Base-by-base conservation (phyloP, 1,140 invertebrate species). In the Melitaea cinxia region DNA sequence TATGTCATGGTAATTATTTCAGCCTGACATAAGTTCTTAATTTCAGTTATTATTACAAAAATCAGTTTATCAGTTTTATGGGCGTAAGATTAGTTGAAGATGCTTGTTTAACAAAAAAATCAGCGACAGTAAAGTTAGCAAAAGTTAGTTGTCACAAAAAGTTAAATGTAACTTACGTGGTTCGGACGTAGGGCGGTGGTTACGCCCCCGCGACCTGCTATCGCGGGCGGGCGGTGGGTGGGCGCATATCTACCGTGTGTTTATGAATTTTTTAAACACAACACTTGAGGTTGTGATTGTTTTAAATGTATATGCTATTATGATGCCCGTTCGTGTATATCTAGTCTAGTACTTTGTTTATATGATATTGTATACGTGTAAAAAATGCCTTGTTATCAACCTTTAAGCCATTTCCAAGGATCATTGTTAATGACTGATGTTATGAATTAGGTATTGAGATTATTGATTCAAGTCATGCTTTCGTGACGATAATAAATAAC, bases 191-290 rank as follows among this genome's bases (percentile, higher is more conserved):
- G 84, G 86, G 86, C 84, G 86, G 86, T 76, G 83, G 84, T 83
- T 78, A 89, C 86, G 86, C 86, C 86, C 84, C 86, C 83, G 80
- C 79, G 77, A 73, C 69, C 66, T 63, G 68, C 62, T 69, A 72
- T 66, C 77, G 69, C 82, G 83, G 85, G 83, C 85, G 83, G 84
- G 83, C 83, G 79, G 84, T 89, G 84, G 86, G 86, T 89, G 86
- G 83, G 75, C 68, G 75, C 80, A 64, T 26, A 37, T 73, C 75
- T 66, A 64, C 55, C 53, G 58, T 58, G 62, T 62, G 69, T 68
- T 65, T 65, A 68, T 72, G 63, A 77, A 77, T 73, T 73, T 72
- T 77, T 75, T 35, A 68, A 69, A 56, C 63, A 33, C 58, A 35
- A 55, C 58, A 65, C 64, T 60, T 49, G 49, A 67, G 54, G 52